These are phyloP conservation scores for Ivindomyrus marchei DNA, from an alignment of 2,113 vertebrate genomes.

Conservation along the genomic window DNA sequence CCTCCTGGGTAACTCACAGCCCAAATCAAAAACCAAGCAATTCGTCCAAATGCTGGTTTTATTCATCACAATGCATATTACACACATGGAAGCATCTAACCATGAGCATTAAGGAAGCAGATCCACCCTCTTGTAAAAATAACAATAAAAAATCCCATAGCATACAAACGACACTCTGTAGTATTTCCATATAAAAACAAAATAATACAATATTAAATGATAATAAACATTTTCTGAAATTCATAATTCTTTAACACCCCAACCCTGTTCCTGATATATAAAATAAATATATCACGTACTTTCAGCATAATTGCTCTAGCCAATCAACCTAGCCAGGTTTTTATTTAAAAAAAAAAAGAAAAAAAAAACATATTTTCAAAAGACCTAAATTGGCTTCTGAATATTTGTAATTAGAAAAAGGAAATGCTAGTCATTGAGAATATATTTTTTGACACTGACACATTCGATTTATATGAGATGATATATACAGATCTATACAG, in stretches of 20 bases:
- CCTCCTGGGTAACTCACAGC: constrained; percentile 27
- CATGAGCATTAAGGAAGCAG: constrained; percentile 12
- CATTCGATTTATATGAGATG: neutral
- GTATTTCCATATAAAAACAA: constrained; percentile 48
- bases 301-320: constrained; percentile 44
- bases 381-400: constrained; percentile 2
- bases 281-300: constrained; percentile 67
- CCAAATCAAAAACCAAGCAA: constrained; percentile 24
- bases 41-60: constrained; percentile 34
- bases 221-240: constrained; percentile 38
- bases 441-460: neutral
- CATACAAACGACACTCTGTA: constrained; percentile 43
- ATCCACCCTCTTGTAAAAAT: constrained; percentile 14
- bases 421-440: neutral
- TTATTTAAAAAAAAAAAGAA: neutral
- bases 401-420: neutral
- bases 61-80: constrained; percentile 40
- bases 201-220: constrained; percentile 49
- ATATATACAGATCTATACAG: constrained; percentile 2
- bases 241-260: constrained; percentile 51
- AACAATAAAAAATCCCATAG: constrained; percentile 44
- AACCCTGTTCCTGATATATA: constrained; percentile 54
- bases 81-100: neutral
- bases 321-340: neutral
- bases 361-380: neutral